Evolutionary conservation across 2,888 invertebrate genomes (phyloP), one percentile per base, ranked within the genome.

Genomic region (Callimorpha dominula): DNA sequence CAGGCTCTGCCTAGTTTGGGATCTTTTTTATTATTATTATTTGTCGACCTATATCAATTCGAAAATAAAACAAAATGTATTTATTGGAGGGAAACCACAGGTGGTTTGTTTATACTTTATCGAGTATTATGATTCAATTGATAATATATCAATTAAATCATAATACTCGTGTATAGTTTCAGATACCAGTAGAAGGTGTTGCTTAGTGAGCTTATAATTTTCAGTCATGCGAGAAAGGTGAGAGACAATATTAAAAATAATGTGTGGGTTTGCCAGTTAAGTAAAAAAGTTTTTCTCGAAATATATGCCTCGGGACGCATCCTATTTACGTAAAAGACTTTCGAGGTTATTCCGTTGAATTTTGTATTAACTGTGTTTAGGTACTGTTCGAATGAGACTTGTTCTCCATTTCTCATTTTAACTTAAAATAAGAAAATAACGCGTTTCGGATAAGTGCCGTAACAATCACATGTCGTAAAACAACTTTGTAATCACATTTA

Each of bases 31-130:
- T 74, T 76, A 82, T 80, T 74, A 54, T 78, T 77, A 81, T 84
- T 81, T 84, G 80, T 80, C 78, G 78, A 77, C 74, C 70, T 75
- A 76, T 81, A 82, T 81, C 74, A 74, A 78, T 79, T 73, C 78
- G 72, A 84, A 82, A 83, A 84, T 82, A 86, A 78, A 78, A 81
- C 75, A 57, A 57, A 60, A 31, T 20, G 70, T 63, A 67, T 77
- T 70, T 63, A 67, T 77, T 70, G 70, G 76, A 72, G 65, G 70
- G 75, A 78, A 80, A 81, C 88, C 82, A 89, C 89, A 88, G 88
- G 89, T 88, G 87, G 89, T 85, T 86, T 81, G 79, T 83, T 82
- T 80, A 81, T 80, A 82, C 77, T 86, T 83, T 79, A 75, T 70
- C 68, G 64, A 54, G 68, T 65, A 78, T 78, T 77, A 73, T 75